Conservation (phyloP, 2,888 invertebrate species). For the Rhagonycha fulva region DNA sequence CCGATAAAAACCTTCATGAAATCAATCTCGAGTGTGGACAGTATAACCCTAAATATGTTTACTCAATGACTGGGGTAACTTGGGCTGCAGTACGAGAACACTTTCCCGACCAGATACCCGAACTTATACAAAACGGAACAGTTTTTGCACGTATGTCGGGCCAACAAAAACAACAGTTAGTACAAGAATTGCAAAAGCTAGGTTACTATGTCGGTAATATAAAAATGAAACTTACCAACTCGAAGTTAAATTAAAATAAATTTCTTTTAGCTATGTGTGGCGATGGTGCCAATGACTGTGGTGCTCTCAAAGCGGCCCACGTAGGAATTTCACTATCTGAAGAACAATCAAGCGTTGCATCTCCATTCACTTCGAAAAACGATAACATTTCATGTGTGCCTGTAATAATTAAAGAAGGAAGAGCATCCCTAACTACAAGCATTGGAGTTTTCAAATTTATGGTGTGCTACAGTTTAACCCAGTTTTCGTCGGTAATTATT, state of each 20-base stretch:
- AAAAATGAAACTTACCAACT: background rate
- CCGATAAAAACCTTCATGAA: background rate
- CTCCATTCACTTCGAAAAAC: constrained; percentile 88
- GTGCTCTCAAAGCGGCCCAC: constrained; percentile 90
- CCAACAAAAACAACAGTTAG: constrained; percentile 90
- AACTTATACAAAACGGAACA: constrained; percentile 74
- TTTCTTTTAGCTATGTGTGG: constrained; percentile 84
- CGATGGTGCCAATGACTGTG: constrained; percentile 97
- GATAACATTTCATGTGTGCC: constrained; percentile 86
- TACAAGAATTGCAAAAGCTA: constrained; percentile 82
- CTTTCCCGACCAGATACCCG: constrained; percentile 69
- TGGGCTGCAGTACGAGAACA: constrained; percentile 74
- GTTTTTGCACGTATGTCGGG: constrained; percentile 95
- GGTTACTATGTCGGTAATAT: constrained; percentile 85
- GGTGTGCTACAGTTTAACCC: constrained; percentile 92
- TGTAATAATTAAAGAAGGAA: constrained; percentile 80
- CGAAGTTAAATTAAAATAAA: background rate
- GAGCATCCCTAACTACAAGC: constrained; percentile 94
- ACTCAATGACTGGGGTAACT: constrained; percentile 62
- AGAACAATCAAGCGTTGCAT: constrained; percentile 90
- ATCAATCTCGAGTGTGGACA: constrained; percentile 11
- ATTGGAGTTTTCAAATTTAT: constrained; percentile 98
- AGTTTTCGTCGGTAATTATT: constrained; percentile 88
- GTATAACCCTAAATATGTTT: constrained; percentile 32
- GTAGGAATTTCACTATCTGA: constrained; percentile 90